Evolutionary conservation across 2,888 invertebrate species (phyloP), one percentile per base, ranked within the genome.

Genomic region (Prionchulus punctatus): DNA sequence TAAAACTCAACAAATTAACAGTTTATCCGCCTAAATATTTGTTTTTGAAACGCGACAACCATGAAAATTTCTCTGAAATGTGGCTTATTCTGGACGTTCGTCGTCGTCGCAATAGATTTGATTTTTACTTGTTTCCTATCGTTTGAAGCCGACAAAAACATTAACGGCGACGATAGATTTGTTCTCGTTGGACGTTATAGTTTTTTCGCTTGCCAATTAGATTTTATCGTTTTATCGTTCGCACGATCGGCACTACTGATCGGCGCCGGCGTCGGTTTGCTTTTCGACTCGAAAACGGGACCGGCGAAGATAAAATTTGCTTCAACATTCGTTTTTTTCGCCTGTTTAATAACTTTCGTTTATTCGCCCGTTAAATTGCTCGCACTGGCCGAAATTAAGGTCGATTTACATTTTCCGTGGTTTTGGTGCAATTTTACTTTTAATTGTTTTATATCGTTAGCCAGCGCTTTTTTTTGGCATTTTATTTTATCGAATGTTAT

Each of bases 321-420:
- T 12, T 21, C 23, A 12, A 12, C 23, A 45, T 23, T 45, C 23
- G 47, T 23, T 7, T 45, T 31, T 3, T 52, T 7, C 23, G 3
- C 31, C 4, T 52, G 3, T 30, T 36, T 52, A 25, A n/a, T 31
- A 4, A 7, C 25, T 12, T 15, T 30, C n/a, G 36, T 52, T 12
- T 52, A n/a, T 23, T 31, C 31, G 3, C 52, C 52, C 4, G 7
- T 52, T n/a, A 52, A 52, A 52, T 26, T 52, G n/a, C 31, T 52
- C 18, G 52, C 52, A 7, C 31, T 52, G 23, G 31, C 31, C 23
- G 52, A 52, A 52, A 30, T 4, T n/a, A n/a, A n/a, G 12, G 23
- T 21, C 30, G 30, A 30, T 30, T 52, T 52, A n/a, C 25, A 23
- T 12, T 30, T 52, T n/a, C 36, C 52, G 4, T 31, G 25, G 25